These are phyloP conservation scores for Patiria miniata DNA, from an alignment of 35 echinoderm and acorn worm species.

Conservation along the genomic window DNA sequence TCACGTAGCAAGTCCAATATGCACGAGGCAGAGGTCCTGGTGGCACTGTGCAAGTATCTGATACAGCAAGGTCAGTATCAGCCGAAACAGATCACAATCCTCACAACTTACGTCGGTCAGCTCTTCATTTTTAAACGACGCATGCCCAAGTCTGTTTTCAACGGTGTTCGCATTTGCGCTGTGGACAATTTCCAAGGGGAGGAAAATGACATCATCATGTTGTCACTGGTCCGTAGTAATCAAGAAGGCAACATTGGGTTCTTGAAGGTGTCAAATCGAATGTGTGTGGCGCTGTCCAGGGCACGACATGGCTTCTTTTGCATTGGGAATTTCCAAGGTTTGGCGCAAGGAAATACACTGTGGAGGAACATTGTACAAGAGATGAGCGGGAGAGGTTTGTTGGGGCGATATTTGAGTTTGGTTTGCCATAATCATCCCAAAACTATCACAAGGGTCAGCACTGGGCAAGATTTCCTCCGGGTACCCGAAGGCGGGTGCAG, in stretches of 20 bases:
- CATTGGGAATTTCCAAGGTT: conserved; percentile 75
- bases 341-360: conserved; percentile 45
- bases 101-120: conserved; percentile 83
- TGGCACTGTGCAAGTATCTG: conserved; percentile 71
- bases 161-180: conserved; percentile 64
- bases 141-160: conserved; percentile 50
- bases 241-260: conserved; percentile 70
- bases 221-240: conserved; percentile 90
- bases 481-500: conserved; percentile 88
- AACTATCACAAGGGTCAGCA: conserved; percentile 36
- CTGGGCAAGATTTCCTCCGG: conserved; percentile 57
- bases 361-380: conserved; percentile 71
- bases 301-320: conserved; percentile 61
- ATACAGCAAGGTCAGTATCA: conserved; percentile 63
- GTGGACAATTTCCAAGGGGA: conserved; percentile 95
- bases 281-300: conserved; percentile 66
- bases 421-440: conserved; percentile 79
- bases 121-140: conserved; percentile 50
- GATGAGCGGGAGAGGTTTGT: conserved; percentile 12
- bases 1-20: conserved; percentile 67
- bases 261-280: conserved; percentile 67
- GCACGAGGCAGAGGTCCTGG: conserved; percentile 70
- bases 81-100: conserved; percentile 67
- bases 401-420: conserved; percentile 61
- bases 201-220: conserved; percentile 87